Base-by-base conservation (phyloP, 2,113 vertebrate genomes). In the Irena cyanogastra region DNA sequence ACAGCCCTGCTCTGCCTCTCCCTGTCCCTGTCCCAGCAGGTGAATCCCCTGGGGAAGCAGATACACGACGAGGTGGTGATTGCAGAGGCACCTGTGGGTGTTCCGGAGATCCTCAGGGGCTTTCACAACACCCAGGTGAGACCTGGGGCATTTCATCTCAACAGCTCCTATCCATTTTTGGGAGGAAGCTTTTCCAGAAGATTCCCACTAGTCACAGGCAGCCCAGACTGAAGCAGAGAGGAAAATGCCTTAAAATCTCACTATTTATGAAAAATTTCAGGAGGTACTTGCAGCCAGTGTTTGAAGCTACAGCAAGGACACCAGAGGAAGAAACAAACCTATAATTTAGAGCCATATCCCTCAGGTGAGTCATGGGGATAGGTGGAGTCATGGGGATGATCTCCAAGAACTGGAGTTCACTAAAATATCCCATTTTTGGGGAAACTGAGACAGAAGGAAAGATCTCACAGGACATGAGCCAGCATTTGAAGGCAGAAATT, bases 1-100 rank as follows among this genome's bases (percentile, higher is more conserved):
- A 45, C 30, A 15, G 79, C 2, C 0, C 45, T 28, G 37, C 13
- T 63, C 72, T 63, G 65, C 65, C 50, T 28, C 24, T 27, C 57
- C 56, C 50, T 13, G 22, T 23, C 50, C 89, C 86, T 26, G 57
- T 30, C 44, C 56, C 9, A 69, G 70, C 54, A 60, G 57, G 41
- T 19, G 41, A 76, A 69, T 16, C 45, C 63, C 52, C 59, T 7
- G 27, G 27, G 63, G 33, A 82, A 59, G 81, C 42, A 52, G 35
- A 39, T 0, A 13, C 0, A 5, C 61, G 47, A 16, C 2, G 1
- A 47, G 0, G 3, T 17, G 72, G 11, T 16, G 66, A n/a, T 42
- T 81, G 54, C 53, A 61, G 65, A 68, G 57, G 45, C 57, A 82
- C 47, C 17, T 1, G 1, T 0, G 50, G 45, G n/a, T 61, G 75